Percentiles rank a stretch among this genome's conserved stretches.
Evolutionary conservation across 2,888 invertebrate genomes (phyloP).

Genomic region (Drosophila pegasa): DNA sequence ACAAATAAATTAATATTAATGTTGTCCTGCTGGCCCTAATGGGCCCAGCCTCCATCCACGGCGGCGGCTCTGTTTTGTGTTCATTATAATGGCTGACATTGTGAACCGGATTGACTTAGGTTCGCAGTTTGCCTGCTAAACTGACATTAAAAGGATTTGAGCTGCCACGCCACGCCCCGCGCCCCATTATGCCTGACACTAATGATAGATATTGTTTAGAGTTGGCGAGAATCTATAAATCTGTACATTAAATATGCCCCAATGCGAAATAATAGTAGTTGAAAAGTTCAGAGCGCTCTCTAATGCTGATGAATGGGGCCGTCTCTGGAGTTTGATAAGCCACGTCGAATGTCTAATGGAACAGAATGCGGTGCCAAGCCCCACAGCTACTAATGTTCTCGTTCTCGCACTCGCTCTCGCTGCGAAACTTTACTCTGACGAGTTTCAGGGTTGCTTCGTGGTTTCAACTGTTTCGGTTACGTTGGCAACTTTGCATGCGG

Average conservation of each 20-base stretch:
- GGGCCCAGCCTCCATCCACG: slow-evolving; percentile 18
- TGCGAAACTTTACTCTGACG: slow-evolving; percentile 37
- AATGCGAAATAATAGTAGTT: slow-evolving; percentile 40
- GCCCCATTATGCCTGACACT: slow-evolving; percentile 59
- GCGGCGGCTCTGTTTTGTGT: slow-evolving; percentile 27
- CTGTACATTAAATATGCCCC: slow-evolving; percentile 58
- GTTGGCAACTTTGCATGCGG: slow-evolving; percentile 76
- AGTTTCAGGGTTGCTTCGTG: slow-evolving; percentile 52
- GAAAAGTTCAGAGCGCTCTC: slow-evolving; percentile 53
- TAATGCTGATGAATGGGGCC: slow-evolving; percentile 55
- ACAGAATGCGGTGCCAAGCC: slow-evolving; percentile 42
- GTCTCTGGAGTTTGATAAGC: slow-evolving; percentile 49
- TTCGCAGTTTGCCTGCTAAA: slow-evolving; percentile 9
- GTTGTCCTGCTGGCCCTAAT: slow-evolving; percentile 37
- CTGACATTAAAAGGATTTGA: slow-evolving; percentile 68
- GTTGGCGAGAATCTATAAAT: slow-evolving; percentile 36
- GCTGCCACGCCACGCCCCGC: slow-evolving; percentile 1
- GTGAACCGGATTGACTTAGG: slow-evolving; percentile 60
- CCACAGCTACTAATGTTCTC: slow-evolving; percentile 12
- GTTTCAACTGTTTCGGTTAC: slow-evolving; percentile 71
- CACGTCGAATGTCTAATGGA: slow-evolving; percentile 63
- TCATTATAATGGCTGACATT: slow-evolving; percentile 50
- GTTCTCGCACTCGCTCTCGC: slow-evolving; percentile 3
- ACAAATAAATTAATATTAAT: slow-evolving; percentile 78
- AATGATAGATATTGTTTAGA: slow-evolving; percentile 68